Evolutionary conservation across 2,797 vertebrate species (phyloP).

Genomic region (Gymnothorax javanicus): DNA sequence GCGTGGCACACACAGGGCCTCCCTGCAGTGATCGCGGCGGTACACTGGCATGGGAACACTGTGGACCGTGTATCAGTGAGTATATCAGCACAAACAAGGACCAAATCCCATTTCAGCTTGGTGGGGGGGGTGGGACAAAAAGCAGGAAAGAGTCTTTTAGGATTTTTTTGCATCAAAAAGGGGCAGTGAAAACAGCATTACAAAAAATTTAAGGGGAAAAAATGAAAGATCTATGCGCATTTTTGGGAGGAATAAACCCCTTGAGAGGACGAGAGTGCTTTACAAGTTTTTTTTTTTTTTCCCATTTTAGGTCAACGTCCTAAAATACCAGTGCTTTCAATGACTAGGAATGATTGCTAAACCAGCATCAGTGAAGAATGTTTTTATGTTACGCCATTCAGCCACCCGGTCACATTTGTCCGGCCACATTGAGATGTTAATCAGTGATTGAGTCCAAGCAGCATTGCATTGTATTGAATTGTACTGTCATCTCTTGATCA

Average conservation of each 20-base stretch:
- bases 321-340: no score
- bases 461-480: neutral
- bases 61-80: constrained; percentile 31
- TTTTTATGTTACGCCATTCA: no score
- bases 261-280: no score
- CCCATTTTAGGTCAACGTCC: no score
- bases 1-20: neutral
- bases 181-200: no score
- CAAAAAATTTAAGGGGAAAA: neutral
- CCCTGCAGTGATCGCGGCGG: neutral
- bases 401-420: neutral
- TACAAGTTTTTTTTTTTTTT: no score
- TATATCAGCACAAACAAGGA: neutral
- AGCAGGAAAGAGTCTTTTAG: no score
- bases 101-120: no score
- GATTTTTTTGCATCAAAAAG: no score
- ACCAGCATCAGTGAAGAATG: no score
- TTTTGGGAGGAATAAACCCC: neutral
- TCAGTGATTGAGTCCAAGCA: constrained; percentile 43
- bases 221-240: neutral
- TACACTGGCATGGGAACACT: constrained; percentile 16
- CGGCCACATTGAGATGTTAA: constrained; percentile 31
- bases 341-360: no score
- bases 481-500: neutral
- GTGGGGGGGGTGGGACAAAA: no score